A percentile compares a stretch with the other conserved stretches of the same genome.
Evolutionary conservation across 2,113 vertebrate genomes (phyloP).

Genomic region (Lophius piscatorius): DNA sequence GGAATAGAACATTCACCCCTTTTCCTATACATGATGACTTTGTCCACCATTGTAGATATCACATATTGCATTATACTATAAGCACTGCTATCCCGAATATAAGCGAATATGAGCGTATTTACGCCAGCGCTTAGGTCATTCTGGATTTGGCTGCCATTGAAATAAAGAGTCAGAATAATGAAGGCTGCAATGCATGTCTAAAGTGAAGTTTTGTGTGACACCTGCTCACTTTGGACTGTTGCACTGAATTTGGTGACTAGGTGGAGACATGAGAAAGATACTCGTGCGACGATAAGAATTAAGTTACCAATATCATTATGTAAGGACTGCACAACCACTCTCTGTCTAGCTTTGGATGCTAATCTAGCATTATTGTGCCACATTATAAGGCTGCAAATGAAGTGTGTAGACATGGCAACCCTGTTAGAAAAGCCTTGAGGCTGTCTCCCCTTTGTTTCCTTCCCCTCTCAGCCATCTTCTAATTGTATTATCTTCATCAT

Average conservation of each 20-base stretch:
- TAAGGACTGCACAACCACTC: conserved; percentile 27
- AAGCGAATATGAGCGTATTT: conserved; percentile 37
- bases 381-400: conserved; percentile 72
- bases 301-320: conserved; percentile 37
- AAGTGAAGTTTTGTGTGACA: conserved; percentile 34
- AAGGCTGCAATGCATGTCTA: conserved; percentile 39
- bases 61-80: conserved; percentile 64
- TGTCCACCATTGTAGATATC: conserved; percentile 61
- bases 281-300: not conserved
- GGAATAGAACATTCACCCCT: conserved; percentile 66
- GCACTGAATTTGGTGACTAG: conserved; percentile 12
- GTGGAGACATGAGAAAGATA: not conserved
- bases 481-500: conserved; percentile 73
- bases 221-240: conserved; percentile 22
- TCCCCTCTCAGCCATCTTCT: conserved; percentile 68
- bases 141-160: conserved; percentile 10
- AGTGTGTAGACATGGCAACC: conserved; percentile 74
- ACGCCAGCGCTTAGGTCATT: conserved; percentile 25
- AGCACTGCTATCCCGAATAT: conserved; percentile 24
- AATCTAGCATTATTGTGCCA: conserved; percentile 57
- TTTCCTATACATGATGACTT: conserved; percentile 62
- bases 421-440: conserved; percentile 66
- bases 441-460: conserved; percentile 68
- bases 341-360: conserved; percentile 49
- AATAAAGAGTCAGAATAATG: conserved; percentile 30